A percentile compares a stretch with the other conserved stretches of the same genome.
These are phyloP conservation scores for Beaufortia kweichowensis DNA, from an alignment of 2,113 vertebrate genomes.

Conservation along the genomic window DNA sequence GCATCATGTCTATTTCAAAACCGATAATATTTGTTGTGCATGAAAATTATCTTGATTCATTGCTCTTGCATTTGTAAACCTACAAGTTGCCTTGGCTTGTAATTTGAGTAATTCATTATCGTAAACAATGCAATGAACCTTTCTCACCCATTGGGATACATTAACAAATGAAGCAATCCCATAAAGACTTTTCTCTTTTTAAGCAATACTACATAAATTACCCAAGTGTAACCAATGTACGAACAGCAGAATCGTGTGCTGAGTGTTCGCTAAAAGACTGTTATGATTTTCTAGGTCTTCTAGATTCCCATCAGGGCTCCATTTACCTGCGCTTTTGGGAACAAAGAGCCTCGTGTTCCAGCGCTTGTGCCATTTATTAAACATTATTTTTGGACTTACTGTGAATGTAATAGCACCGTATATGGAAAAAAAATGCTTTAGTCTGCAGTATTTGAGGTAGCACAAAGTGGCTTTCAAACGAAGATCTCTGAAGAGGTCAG, in stretches of 20 bases:
- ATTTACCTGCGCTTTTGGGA: slow-evolving; percentile 2
- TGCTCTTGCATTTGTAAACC: background rate
- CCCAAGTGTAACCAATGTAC: slow-evolving; percentile 40
- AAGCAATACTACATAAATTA: slow-evolving; percentile 15
- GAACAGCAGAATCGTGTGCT: slow-evolving; percentile 28
- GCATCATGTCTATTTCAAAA: background rate
- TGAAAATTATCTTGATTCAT: background rate
- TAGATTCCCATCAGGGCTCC: background rate
- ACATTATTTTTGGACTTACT: slow-evolving; percentile 1
- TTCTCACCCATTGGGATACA: slow-evolving; percentile 24
- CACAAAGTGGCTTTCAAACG: slow-evolving; percentile 16
- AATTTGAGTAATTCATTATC: slow-evolving; percentile 10
- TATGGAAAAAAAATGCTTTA: slow-evolving; percentile 22
- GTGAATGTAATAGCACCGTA: background rate
- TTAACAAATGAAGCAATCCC: background rate
- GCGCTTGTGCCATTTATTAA: slow-evolving; percentile 5
- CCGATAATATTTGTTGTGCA: background rate
- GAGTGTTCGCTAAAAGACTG: slow-evolving; percentile 14
- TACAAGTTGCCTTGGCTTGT: background rate
- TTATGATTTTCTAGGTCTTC: slow-evolving; percentile 43
- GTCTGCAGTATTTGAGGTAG: background rate
- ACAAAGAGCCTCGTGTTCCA: background rate
- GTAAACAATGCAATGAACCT: slow-evolving; percentile 24
- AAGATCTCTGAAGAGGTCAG: background rate
- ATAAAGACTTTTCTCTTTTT: background rate